These are phyloP conservation scores for Anguilla anguilla DNA, from an alignment of 2,797 vertebrate genomes.

Conservation along the genomic window DNA sequence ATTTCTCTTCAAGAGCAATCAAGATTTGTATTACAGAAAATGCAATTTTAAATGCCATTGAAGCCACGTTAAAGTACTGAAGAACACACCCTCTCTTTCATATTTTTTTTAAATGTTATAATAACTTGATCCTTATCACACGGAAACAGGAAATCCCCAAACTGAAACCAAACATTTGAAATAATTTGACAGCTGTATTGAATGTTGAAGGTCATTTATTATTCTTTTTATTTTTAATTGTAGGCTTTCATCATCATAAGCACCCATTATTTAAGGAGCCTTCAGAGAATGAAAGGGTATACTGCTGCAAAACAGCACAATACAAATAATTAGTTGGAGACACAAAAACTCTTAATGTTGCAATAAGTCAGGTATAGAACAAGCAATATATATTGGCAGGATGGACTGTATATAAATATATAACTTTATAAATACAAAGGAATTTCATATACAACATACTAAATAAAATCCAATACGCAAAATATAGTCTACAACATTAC, in stretches of 20 bases:
- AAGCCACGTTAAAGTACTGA: background rate
- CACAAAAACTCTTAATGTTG: background rate
- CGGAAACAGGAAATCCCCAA: conserved; percentile 11
- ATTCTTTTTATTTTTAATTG: background rate
- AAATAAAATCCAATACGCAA: background rate
- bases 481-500: background rate
- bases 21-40: conserved; percentile 72
- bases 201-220: background rate
- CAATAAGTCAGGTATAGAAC: background rate
- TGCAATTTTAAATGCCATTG: conserved; percentile 48
- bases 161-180: background rate
- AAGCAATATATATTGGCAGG: conserved; percentile 18
- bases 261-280: background rate
- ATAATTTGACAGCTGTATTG: background rate
- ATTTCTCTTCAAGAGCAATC: background rate
- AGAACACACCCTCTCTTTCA: background rate
- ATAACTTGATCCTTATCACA: background rate
- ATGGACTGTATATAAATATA: conserved; percentile 10
- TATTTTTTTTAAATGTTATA: too few relatives aligned
- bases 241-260: background rate
- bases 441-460: background rate
- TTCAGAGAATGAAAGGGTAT: background rate
- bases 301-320: background rate
- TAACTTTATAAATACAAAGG: background rate
- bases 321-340: background rate